Conservation (phyloP, 2,113 vertebrate genomes). For the Pterocles gutturalis region DNA sequence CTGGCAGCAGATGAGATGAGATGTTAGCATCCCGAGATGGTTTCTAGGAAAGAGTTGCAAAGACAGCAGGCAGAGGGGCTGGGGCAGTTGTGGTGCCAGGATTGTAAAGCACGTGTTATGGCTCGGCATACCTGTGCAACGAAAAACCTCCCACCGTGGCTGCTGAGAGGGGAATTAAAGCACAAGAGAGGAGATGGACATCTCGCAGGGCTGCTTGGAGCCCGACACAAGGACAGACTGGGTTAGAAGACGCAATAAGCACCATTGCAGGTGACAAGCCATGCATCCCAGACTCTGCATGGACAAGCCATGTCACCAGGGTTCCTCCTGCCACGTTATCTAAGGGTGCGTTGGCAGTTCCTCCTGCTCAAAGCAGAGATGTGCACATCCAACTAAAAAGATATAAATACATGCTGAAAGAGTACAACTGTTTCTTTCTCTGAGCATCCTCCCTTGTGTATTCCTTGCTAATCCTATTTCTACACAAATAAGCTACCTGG, state of each 20-base stretch:
- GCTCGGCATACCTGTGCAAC: not conserved
- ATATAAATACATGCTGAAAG: not conserved
- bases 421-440: not conserved
- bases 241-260: accelerated
- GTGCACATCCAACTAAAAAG: not conserved
- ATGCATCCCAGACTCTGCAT: not conserved
- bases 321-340: not conserved
- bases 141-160: not conserved
- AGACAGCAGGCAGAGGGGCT: not conserved
- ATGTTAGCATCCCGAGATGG: not conserved
- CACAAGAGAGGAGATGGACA: accelerated
- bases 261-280: not conserved
- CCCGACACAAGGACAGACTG: not conserved
- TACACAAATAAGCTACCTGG: not conserved
- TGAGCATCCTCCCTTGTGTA: not conserved
- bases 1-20: too few relatives aligned
- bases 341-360: not conserved
- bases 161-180: not conserved
- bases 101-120: accelerated
- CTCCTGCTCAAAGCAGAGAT: not conserved
- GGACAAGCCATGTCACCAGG: accelerated
- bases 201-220: not conserved
- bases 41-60: not conserved
- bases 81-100: not conserved
- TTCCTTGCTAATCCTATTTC: not conserved